These are phyloP conservation scores for Amblyjoppa proteus DNA, from an alignment of 2,888 invertebrate genomes.

Conservation along the genomic window DNA sequence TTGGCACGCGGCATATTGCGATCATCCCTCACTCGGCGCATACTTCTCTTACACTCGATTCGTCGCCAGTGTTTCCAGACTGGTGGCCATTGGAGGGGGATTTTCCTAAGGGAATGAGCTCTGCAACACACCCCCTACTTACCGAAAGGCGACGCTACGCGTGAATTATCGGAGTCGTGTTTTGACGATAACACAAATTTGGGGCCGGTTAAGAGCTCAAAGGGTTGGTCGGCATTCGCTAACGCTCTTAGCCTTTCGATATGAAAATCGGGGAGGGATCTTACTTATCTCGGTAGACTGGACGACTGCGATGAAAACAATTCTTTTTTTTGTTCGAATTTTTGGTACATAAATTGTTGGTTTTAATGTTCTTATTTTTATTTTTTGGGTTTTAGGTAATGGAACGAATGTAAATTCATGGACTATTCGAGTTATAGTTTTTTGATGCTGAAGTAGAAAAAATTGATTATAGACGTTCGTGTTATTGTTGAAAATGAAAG, in stretches of 20 bases:
- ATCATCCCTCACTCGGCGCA: conserved; percentile 56
- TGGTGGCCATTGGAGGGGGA: conserved; percentile 60
- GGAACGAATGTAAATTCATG: too few relatives aligned
- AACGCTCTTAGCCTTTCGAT: background rate
- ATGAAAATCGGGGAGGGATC: background rate
- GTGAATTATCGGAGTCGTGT: conserved; percentile 72
- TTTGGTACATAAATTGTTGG: too few relatives aligned
- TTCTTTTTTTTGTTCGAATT: too few relatives aligned
- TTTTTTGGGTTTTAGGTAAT: too few relatives aligned
- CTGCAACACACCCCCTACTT: conserved; percentile 57
- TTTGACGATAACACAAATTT: conserved; percentile 53
- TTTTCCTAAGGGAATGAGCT: conserved; percentile 67
- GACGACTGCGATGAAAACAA: too few relatives aligned
- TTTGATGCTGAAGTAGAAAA: too few relatives aligned
- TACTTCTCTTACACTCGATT: conserved; percentile 45
- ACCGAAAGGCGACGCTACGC: conserved; percentile 56
- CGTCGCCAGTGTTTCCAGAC: conserved; percentile 74
- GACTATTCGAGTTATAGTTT: too few relatives aligned
- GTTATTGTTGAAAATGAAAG: too few relatives aligned
- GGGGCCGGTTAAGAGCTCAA: conserved; percentile 28
- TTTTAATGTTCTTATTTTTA: too few relatives aligned
- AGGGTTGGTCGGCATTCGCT: background rate
- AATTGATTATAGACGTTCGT: too few relatives aligned
- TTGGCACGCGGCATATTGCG: conserved; percentile 84
- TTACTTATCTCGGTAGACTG: too few relatives aligned